Percentiles rank a stretch among this genome's conserved stretches.
Conservation (phyloP, 2,888 invertebrate species). For the Dynastes tityus region DNA sequence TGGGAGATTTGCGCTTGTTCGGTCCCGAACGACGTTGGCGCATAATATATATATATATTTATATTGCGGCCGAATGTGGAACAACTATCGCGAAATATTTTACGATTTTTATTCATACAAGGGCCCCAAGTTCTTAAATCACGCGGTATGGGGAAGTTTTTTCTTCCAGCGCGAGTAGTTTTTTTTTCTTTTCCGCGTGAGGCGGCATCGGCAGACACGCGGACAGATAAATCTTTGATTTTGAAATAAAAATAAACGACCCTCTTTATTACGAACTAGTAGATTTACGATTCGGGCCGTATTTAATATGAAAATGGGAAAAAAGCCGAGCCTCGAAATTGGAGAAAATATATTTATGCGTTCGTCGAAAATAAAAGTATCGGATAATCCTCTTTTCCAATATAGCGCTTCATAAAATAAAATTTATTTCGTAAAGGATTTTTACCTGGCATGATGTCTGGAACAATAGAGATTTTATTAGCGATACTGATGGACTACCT, state of each 20-base stretch:
- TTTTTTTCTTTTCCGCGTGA: neutral
- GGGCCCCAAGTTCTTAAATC: neutral
- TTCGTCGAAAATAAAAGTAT: constrained; percentile 9
- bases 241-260: constrained; percentile 27
- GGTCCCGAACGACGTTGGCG: neutral
- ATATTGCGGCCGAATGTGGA: constrained; percentile 19
- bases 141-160: neutral
- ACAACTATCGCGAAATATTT: constrained; percentile 17
- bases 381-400: constrained; percentile 3
- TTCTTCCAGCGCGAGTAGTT: neutral
- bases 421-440: constrained; percentile 4
- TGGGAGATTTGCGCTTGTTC: constrained; percentile 9
- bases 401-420: neutral
- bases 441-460: neutral
- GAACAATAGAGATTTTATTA: no score
- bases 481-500: no score
- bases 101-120: constrained; percentile 14
- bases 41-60: constrained; percentile 10
- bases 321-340: neutral
- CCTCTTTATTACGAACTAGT: neutral
- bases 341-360: constrained; percentile 14
- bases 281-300: constrained; percentile 10
- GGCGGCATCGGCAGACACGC: neutral
- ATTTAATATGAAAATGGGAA: constrained; percentile 18
- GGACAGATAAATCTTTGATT: constrained; percentile 17